Conservation (phyloP, 2,888 invertebrate species). For the Nomada flava region DNA sequence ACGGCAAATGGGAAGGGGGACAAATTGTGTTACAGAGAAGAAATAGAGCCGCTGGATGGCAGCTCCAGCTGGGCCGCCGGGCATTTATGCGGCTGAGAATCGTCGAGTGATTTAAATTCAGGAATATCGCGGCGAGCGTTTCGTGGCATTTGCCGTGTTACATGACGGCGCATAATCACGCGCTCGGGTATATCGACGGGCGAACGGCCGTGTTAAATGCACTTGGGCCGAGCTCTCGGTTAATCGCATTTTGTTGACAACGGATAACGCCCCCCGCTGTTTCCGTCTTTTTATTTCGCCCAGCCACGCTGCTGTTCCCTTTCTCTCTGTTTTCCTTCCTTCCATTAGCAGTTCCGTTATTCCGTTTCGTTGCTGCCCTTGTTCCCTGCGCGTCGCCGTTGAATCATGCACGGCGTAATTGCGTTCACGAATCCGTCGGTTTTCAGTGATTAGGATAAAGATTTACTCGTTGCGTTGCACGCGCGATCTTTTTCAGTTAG, state of each 20-base stretch:
- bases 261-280: slow-evolving; percentile 9
- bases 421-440: no score
- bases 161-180: slow-evolving; percentile 44
- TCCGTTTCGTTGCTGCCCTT: no score
- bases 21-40: slow-evolving; percentile 55
- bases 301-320: background rate
- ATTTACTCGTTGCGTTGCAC: no score
- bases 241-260: slow-evolving; percentile 35
- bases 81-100: slow-evolving; percentile 51
- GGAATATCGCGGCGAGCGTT: slow-evolving; percentile 47
- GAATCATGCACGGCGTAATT: no score
- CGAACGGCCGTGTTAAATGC: slow-evolving; percentile 25
- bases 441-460: no score
- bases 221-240: slow-evolving; percentile 22
- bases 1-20: slow-evolving; percentile 48
- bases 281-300: background rate
- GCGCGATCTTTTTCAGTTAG: no score
- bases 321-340: background rate
- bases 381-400: no score
- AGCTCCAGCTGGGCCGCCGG: slow-evolving; percentile 39
- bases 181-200: slow-evolving; percentile 40
- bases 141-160: slow-evolving; percentile 34
- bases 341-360: background rate
- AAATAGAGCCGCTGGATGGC: slow-evolving; percentile 53
- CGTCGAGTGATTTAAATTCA: slow-evolving; percentile 57